Evolutionary conservation across 2,888 invertebrate genomes (phyloP).

Genomic region (Arctia plantaginis): DNA sequence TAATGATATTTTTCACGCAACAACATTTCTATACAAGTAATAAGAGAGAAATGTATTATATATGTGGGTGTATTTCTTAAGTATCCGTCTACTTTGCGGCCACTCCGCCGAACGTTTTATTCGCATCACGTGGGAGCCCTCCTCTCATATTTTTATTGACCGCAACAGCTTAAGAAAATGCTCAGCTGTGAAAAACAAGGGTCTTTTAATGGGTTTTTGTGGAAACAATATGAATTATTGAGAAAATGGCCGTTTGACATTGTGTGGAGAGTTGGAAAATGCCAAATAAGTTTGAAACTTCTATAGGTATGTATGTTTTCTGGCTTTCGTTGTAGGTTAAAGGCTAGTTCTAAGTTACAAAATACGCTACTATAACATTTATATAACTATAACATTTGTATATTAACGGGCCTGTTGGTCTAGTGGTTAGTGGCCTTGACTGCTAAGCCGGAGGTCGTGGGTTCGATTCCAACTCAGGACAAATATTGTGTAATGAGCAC

Average conservation of each 20-base stretch:
- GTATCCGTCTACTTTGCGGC: constrained; percentile 29
- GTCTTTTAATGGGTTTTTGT: constrained; percentile 61
- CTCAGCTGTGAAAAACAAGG: constrained; percentile 59
- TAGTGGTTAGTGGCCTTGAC: too few species aligned
- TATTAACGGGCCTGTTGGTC: too few species aligned
- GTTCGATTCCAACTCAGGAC: too few species aligned
- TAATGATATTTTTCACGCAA: background rate
- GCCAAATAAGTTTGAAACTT: background rate
- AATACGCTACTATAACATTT: too few species aligned
- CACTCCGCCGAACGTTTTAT: constrained; percentile 45
- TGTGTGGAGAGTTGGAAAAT: constrained; percentile 14
- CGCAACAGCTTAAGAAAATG: constrained; percentile 64
- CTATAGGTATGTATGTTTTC: background rate
- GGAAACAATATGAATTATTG: constrained; percentile 62
- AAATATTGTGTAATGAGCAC: too few species aligned
- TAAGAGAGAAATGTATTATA: background rate
- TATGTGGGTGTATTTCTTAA: background rate
- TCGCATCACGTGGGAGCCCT: constrained; percentile 59
- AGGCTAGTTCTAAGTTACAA: background rate
- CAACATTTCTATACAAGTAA: background rate
- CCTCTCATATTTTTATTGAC: constrained; percentile 69
- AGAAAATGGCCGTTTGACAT: constrained; percentile 42
- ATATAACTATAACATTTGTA: too few species aligned
- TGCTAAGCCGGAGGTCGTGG: too few species aligned
- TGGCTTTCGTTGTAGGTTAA: background rate